phyloP scores from a whole-genome alignment of 1,140 invertebrate species.

The Campodea augens region DNA sequence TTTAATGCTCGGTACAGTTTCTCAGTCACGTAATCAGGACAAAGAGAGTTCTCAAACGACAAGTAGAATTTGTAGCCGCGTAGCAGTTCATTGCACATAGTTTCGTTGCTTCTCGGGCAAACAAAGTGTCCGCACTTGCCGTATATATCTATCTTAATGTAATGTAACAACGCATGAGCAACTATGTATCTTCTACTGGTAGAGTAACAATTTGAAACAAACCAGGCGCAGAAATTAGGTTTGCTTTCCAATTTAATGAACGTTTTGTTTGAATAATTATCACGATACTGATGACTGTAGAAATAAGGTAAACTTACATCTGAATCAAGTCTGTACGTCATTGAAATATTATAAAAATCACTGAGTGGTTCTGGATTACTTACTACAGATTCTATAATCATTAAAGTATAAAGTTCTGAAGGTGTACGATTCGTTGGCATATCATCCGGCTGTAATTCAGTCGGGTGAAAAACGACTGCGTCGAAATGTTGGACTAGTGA shows the following conservation, averaged over 20 bases:
- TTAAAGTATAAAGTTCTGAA: no score
- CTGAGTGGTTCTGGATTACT: background rate
- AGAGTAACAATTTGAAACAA: conserved; percentile 31
- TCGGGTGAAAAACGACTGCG: conserved; percentile 26
- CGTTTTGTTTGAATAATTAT: conserved; percentile 11
- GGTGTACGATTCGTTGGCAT: no score
- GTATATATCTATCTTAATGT: conserved; percentile 32
- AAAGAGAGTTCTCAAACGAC: conserved; percentile 23
- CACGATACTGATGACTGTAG: conserved; percentile 15
- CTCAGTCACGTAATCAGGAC: conserved; percentile 25
- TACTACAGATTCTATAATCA: no score
- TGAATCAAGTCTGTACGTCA: conserved; percentile 34
- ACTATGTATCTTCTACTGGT: conserved; percentile 24
- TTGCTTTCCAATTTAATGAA: conserved; percentile 6
- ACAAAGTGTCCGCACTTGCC: conserved; percentile 25
- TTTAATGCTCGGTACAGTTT: conserved; percentile 19
- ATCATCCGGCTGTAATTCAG: conserved; percentile 9
- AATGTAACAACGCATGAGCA: conserved; percentile 24
- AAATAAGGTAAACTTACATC: conserved; percentile 29
- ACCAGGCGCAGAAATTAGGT: conserved; percentile 25
- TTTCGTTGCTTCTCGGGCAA: conserved; percentile 4
- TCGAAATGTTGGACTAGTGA: conserved; percentile 22
- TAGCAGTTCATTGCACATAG: conserved; percentile 15
- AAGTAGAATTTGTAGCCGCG: conserved; percentile 21
- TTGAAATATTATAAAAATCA: conserved; percentile 35